Evolutionary conservation across 64 coral and sea anemone genomes (phyloP).

Genomic region (Orbicella faveolata): DNA sequence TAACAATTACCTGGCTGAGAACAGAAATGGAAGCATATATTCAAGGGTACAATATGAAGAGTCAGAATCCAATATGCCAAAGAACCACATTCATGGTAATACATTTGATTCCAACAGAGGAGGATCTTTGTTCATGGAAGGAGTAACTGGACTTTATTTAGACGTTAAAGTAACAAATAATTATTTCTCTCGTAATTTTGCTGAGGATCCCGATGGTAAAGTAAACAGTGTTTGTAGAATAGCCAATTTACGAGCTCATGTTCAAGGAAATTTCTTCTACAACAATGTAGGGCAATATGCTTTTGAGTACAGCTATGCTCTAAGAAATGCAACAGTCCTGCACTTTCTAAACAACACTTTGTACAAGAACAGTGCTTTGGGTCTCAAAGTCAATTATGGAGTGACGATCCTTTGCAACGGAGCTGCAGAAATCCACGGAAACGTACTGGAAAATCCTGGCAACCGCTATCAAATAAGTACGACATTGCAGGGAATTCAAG

Average conservation of each 20-base stretch:
- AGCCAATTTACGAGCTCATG: conserved; percentile 13
- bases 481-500: conserved; percentile 10
- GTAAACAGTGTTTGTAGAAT: conserved; percentile 46
- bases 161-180: conserved; percentile 48
- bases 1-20: conserved; percentile 55
- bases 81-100: conserved; percentile 12
- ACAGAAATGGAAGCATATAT: conserved; percentile 51
- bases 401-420: conserved; percentile 65
- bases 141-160: neutral
- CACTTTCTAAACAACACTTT: conserved; percentile 53
- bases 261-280: conserved; percentile 68
- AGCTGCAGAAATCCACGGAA: conserved; percentile 43
- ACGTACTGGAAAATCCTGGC: conserved; percentile 62
- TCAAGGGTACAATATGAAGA: neutral
- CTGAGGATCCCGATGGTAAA: neutral
- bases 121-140: conserved; percentile 1
- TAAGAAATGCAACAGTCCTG: neutral
- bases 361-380: conserved; percentile 51
- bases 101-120: conserved; percentile 9
- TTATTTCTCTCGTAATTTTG: conserved; percentile 45
- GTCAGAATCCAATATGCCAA: neutral
- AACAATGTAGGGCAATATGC: conserved; percentile 59
- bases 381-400: conserved; percentile 28
- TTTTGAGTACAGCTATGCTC: conserved; percentile 41
- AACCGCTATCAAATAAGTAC: conserved; percentile 77